Percentiles rank a stretch among this genome's conserved stretches.
Evolutionary conservation across 2,113 vertebrate genomes (phyloP).

Genomic region (Oreochromis aureus): DNA sequence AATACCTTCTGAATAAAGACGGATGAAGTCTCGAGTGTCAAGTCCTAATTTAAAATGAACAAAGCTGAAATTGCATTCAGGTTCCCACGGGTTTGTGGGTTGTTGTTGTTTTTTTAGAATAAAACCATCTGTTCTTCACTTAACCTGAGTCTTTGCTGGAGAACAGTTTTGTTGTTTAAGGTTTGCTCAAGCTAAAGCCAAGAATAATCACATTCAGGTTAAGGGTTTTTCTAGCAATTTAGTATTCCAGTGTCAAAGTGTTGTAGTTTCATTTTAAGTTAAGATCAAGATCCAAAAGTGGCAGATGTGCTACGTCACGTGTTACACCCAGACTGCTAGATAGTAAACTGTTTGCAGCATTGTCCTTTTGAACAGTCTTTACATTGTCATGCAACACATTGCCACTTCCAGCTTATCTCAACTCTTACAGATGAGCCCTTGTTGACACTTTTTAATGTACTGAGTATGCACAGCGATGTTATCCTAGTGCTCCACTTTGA

Average conservation of each 20-base stretch:
- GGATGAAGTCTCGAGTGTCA: background rate
- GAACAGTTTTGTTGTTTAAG: background rate
- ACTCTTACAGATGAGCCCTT: background rate
- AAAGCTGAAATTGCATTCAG: background rate
- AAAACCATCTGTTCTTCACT: background rate
- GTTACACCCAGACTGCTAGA: background rate
- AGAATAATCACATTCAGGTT: background rate
- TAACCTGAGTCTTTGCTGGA: background rate
- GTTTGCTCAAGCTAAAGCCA: background rate
- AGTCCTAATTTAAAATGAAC: background rate
- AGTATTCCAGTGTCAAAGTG: background rate
- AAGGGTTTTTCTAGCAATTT: background rate
- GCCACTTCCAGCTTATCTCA: background rate
- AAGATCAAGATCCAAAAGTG: background rate
- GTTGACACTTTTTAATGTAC: background rate
- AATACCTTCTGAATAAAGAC: background rate
- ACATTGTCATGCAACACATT: background rate
- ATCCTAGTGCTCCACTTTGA: background rate
- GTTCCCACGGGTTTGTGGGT: background rate
- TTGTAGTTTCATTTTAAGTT: background rate
- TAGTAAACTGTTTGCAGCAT: background rate
- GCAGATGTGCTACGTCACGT: background rate
- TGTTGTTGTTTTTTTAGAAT: background rate
- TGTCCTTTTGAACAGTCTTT: background rate
- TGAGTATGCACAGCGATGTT: background rate